phyloP scores from a whole-genome alignment of 92 coral and sea anemone species.

The Epizoanthus scotinus region DNA sequence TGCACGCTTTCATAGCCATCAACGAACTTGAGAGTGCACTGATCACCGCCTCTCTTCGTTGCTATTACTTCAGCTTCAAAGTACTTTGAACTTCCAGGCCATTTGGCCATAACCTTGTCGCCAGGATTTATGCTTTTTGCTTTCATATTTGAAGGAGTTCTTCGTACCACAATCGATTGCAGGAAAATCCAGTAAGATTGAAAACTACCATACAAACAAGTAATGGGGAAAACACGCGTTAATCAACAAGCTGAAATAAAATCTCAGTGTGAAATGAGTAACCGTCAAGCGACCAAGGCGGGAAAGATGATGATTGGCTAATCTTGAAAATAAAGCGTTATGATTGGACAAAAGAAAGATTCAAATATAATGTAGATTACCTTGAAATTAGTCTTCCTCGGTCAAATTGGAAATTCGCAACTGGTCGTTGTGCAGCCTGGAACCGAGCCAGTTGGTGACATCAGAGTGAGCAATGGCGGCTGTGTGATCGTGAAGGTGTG shows the following conservation, averaged over 20 bases:
- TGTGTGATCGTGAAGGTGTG: constrained; percentile 39
- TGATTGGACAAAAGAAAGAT: constrained; percentile 19
- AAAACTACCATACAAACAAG: constrained; percentile 23
- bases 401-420: background rate
- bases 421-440: constrained; percentile 1
- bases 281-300: constrained; percentile 34
- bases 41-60: background rate
- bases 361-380: background rate
- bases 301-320: constrained; percentile 36
- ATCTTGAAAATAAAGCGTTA: background rate
- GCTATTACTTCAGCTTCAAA: constrained; percentile 92
- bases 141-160: constrained; percentile 32
- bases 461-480: constrained; percentile 45
- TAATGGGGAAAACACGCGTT: constrained; percentile 18
- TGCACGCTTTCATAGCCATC: constrained; percentile 65
- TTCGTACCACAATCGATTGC: background rate
- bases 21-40: constrained; percentile 35
- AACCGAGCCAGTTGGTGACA: constrained; percentile 13
- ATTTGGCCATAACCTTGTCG: constrained; percentile 82
- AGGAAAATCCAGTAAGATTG: background rate
- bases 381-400: background rate
- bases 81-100: constrained; percentile 93
- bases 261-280: constrained; percentile 24
- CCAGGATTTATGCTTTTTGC: constrained; percentile 48
- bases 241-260: constrained; percentile 13